phyloP scores from a whole-genome alignment of 2,797 vertebrate genomes.

The Adrianichthys oophorus region DNA sequence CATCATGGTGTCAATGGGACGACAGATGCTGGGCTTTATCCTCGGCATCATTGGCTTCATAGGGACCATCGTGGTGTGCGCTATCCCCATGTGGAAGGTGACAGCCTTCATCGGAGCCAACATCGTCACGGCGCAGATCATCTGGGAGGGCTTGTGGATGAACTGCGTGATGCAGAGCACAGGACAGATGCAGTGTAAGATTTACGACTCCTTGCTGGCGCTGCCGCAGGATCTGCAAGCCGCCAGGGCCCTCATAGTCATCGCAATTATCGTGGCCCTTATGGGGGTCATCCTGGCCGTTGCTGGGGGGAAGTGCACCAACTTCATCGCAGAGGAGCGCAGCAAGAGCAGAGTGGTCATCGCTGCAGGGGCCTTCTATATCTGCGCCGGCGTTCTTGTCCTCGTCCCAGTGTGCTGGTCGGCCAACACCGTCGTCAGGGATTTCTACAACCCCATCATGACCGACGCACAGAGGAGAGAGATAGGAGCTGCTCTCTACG shows the following conservation, averaged over 20 bases:
- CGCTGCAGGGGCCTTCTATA: constrained; percentile 79
- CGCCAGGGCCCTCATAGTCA: constrained; percentile 83
- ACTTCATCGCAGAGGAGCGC: constrained; percentile 81
- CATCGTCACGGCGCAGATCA: constrained; percentile 90
- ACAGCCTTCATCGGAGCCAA: constrained; percentile 92
- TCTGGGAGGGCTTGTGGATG: constrained; percentile 98
- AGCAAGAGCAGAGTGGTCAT: constrained; percentile 86
- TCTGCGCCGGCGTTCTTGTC: constrained; percentile 79
- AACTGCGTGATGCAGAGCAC: constrained; percentile 94
- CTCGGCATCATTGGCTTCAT: constrained; percentile 87
- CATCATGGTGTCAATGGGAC: constrained; percentile 90
- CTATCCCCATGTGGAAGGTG: constrained; percentile 93
- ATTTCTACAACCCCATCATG: constrained; percentile 92
- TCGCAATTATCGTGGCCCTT: constrained; percentile 78
- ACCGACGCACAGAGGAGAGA: constrained; percentile 84
- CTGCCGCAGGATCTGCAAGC: constrained; percentile 90
- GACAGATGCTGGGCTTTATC: constrained; percentile 88
- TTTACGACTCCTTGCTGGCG: constrained; percentile 89
- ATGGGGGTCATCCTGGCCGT: constrained; percentile 81
- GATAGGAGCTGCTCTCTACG: constrained; percentile 86
- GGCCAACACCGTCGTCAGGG: constrained; percentile 85
- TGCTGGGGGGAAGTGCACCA: constrained; percentile 90
- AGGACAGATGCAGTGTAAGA: constrained; percentile 95
- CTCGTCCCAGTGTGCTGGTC: constrained; percentile 92
- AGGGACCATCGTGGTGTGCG: constrained; percentile 84